phyloP scores from a whole-genome alignment of 2,888 invertebrate species.

The Hemaris fuciformis region DNA sequence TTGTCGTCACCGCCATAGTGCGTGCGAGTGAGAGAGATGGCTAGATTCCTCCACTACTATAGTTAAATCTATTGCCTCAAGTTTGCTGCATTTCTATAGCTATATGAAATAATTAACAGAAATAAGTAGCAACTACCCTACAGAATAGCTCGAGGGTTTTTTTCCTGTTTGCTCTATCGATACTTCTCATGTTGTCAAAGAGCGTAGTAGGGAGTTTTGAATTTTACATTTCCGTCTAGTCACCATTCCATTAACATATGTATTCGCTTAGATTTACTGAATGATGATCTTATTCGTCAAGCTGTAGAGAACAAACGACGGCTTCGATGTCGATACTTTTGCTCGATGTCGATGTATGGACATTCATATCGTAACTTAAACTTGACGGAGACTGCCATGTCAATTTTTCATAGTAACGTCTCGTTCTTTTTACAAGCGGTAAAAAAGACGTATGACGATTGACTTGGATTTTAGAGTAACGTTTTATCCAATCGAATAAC shows the following conservation, averaged over 20 bases:
- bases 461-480: slow-evolving; percentile 15
- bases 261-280: not conserved
- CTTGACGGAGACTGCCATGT: slow-evolving; percentile 11
- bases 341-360: not conserved
- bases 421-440: slow-evolving; percentile 36
- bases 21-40: no score
- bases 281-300: not conserved
- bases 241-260: not conserved
- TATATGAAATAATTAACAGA: no score
- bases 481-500: slow-evolving; percentile 7
- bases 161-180: no score
- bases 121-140: no score
- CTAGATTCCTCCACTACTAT: no score
- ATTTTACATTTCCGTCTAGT: not conserved
- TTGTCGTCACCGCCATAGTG: no score
- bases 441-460: slow-evolving; percentile 30
- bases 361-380: slow-evolving; percentile 7
- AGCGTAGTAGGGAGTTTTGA: no score
- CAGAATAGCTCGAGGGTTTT: no score
- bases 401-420: slow-evolving; percentile 28
- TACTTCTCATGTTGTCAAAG: no score
- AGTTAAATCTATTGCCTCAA: no score
- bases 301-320: not conserved
- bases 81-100: no score
- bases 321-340: not conserved